phyloP scores from a whole-genome alignment of 2,113 vertebrate species.

The Acinonyx jubatus region DNA sequence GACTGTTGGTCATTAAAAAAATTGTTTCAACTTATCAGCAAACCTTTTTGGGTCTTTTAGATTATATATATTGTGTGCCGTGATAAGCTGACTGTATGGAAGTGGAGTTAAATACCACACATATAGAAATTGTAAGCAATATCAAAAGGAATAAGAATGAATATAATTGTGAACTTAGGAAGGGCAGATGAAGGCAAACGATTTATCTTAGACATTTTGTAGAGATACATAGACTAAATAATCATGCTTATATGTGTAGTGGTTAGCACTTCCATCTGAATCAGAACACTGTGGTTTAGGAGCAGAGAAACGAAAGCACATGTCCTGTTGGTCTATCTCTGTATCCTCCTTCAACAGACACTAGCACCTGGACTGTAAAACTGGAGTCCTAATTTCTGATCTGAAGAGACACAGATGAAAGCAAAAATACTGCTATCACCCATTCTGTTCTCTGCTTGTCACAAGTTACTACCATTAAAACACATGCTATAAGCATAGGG shows the following conservation, averaged over 20 bases:
- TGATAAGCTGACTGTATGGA: neutral
- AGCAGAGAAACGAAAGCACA: neutral
- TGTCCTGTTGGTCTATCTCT: neutral
- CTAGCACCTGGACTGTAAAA: neutral
- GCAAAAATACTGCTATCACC: neutral
- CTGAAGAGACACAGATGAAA: neutral
- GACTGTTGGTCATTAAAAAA: neutral
- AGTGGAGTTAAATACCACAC: neutral
- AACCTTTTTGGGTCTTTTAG: neutral
- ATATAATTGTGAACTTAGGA: neutral
- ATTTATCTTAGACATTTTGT: neutral
- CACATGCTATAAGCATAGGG: neutral
- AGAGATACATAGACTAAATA: neutral
- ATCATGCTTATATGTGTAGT: neutral
- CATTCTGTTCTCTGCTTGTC: neutral
- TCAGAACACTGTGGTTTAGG: neutral
- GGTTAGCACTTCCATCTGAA: neutral
- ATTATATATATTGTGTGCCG: neutral
- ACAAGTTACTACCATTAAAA: slow-evolving; percentile 16
- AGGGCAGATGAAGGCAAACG: neutral
- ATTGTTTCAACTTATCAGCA: neutral
- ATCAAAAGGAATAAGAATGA: neutral
- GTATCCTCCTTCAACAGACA: neutral
- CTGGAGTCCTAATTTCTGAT: neutral
- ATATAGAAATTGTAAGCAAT: neutral